Base-by-base conservation (phyloP, 2,888 invertebrate species). In the Liodrosophila aerea region DNA sequence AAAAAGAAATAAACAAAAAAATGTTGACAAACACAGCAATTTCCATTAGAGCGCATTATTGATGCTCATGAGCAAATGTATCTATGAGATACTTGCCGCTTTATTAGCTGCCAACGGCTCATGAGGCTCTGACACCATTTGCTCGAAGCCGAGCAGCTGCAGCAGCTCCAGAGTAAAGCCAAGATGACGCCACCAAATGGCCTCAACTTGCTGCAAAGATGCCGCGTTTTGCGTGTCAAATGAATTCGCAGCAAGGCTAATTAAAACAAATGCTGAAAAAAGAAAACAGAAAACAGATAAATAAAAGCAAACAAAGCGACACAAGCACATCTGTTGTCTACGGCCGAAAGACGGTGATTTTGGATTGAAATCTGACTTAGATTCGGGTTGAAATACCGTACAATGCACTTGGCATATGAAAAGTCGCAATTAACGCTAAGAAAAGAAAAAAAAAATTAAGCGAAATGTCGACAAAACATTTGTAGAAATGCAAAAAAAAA, bases 21-120 rank as follows among this genome's bases (percentile, higher is more conserved):
- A n/a, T n/a, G 47, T 73, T 71, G 83, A 74, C 80, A 77, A 78
- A 69, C 49, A 56, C 59, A 61, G 63, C 67, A 72, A 72, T 76
- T 81, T 86, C 77, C 72, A 86, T 81, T 74, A 84, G 84, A 85
- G 73, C 71, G 76, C 63, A 80, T 81, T 81, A 83, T 85, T 86
- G 84, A 81, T 86, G 81, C 72, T 74, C 72, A 81, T 84, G 82
- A 72, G 85, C 75, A 72, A 74, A 71, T 84, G 78, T 74, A 81
- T 84, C 78, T 73, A 57, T 74, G 66, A 80, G 84, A 80, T 76
- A 76, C 83, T 63, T 41, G 45, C 64, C 61, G 62, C 73, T 65
- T 71, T 63, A 62, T 71, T 66, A 71, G 62, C 78, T 65, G 65
- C n/a, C 70, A 76, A 53, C 50, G 36, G 29, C 39, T 67, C 68